Base-by-base conservation (phyloP, 2,797 vertebrate genomes). In the Syndactyla subalaris region DNA sequence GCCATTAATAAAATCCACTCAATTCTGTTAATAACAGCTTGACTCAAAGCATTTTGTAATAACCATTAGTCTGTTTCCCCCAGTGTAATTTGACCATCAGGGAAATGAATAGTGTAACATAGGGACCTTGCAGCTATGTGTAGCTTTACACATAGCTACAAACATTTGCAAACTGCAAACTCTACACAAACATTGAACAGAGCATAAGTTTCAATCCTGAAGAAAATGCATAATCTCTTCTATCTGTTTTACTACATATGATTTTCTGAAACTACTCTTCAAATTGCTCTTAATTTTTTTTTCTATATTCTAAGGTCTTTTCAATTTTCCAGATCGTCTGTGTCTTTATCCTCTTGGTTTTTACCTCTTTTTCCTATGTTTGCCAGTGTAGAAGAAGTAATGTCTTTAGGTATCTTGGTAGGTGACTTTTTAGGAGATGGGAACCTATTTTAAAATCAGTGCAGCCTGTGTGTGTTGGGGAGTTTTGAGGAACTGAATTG, bases 11-110 rank as follows among this genome's bases (percentile, higher is more conserved):
- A 91, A 89, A 87, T 32, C 65, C 76, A 20, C 23, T 24, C 16
- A 15, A 6, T 74, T 77, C 34, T 80, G 14, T 77, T 77, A n/a
- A 29, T 48, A 84, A 26, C 58, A 71, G 24, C 48, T 57, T 48
- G 74, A 61, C 38, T 72, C 27, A 46, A 66, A 79, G 24, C 9
- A 23, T 27, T 76, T 76, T 20, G 65, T 63, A 30, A 18, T 85
- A 67, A 92, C 74, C 10, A 27, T 8, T 80, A 38, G 6, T 23
- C n/a, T 59, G 11, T 67, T 92, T 81, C 4, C 13, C 8, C 1
- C 52, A 41, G 0, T 8, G 18, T 34, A 34, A 74, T 24, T n/a
- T 0, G 1, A 11, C 12, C 12, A 29, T 57, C 20, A 55, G 29
- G 26, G 39, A 45, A 96, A 83, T 32, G 30, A 18, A 18, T 30